These are phyloP conservation scores for Chloropsis hardwickii DNA, from an alignment of 2,113 vertebrate species.

Conservation along the genomic window DNA sequence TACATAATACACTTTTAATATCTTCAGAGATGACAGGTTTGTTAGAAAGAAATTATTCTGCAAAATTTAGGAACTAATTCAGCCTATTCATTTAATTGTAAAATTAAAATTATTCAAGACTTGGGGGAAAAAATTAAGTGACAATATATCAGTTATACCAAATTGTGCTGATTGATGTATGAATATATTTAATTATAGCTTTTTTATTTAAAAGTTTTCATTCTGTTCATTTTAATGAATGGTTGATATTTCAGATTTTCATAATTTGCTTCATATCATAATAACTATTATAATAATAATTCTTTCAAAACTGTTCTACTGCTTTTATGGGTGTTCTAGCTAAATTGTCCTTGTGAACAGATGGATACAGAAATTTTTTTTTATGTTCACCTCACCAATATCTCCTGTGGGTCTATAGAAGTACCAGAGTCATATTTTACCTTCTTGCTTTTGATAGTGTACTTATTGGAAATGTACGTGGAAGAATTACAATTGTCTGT, in stretches of 20 bases:
- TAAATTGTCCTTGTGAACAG: not conserved
- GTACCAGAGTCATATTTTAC: not conserved
- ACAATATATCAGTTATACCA: not conserved
- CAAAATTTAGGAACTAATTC: not conserved
- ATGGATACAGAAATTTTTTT: not conserved
- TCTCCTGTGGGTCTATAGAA: not conserved
- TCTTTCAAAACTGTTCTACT: not conserved
- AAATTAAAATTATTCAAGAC: not conserved
- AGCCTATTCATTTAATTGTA: not conserved
- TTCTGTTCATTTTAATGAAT: constrained; percentile 4
- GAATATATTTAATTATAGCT: not conserved
- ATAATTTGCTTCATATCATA: constrained; percentile 9
- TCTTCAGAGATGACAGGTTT: not conserved
- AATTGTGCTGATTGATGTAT: not conserved
- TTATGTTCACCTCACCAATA: not conserved
- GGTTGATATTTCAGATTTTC: not conserved
- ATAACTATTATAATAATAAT: not conserved
- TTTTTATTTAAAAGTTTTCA: not conserved
- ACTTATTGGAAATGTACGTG: not conserved
- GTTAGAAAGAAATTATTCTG: not conserved
- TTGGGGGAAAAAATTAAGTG: not conserved
- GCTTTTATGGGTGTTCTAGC: not conserved
- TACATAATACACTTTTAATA: not conserved
- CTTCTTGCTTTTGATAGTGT: not conserved
- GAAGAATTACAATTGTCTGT: not conserved